Evolutionary conservation across 2,797 vertebrate species (phyloP), one percentile per base, ranked within the genome.

Genomic region (Urocyon cinereoargenteus): DNA sequence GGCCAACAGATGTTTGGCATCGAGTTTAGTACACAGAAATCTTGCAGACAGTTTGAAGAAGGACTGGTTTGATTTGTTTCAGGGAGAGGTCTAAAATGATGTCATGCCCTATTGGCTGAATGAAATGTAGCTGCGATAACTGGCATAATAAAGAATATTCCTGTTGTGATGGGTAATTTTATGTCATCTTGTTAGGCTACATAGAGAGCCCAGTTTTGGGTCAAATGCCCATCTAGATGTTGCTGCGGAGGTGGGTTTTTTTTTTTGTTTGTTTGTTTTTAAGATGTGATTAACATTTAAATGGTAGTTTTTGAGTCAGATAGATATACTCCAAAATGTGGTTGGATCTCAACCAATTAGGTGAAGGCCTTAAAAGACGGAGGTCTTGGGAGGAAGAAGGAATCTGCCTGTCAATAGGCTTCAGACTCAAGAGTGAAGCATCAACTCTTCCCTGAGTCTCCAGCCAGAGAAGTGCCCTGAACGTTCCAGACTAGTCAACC

Each of bases 61-160:
- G 85, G 85, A 36, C 45, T 70, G 36, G 26, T 94, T n/a, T 83
- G 62, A 49, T 96, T 91, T 73, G 34, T 75, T 92, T 78, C 14
- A 81, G 59, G 62, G 75, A 83, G 13, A 91, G 70, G 55, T 34
- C 86, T 70, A 31, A 68, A 85, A 72, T 15, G 13, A 1, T 0
- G 11, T 88, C 36, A 73, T 55, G 84, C 64, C 28, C 45, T 82
- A 5, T 7, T 83, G 40, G n/a, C 31, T 51, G 22, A 82, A 72
- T 68, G 70, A 66, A 66, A 31, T 78, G 1, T 36, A 79, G 22
- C 53, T 61, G 49, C 6, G 26, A 61, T 70, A 53, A 70, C 3
- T 26, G 34, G 34, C 34, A 49, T 79, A 66, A 5, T 82, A 75
- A 91, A 86, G 86, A 66, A 28, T 18, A 61, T 4, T 59, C 18